phyloP scores from a whole-genome alignment of 2,113 vertebrate species.

The Boulengerochromis microlepis region DNA sequence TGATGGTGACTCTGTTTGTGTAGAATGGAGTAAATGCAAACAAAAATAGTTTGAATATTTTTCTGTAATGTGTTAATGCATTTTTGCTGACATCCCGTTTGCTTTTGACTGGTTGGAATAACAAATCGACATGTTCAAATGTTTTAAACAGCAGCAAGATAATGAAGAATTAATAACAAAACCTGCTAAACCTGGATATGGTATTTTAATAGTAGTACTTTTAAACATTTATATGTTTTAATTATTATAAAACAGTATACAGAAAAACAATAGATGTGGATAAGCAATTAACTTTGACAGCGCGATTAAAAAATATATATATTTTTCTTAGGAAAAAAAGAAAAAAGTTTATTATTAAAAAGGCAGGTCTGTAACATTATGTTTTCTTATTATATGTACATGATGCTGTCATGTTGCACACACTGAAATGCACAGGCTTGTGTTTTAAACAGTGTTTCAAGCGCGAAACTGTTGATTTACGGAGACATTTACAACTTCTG shows the following conservation, averaged over 20 bases:
- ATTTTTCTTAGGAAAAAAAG: not conserved
- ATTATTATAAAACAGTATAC: not conserved
- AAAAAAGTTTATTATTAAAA: not conserved
- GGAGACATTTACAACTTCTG: not conserved
- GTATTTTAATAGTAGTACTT: not conserved
- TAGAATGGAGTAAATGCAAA: not conserved
- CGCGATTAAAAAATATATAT: rapidly evolving
- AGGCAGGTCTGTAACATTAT: not conserved
- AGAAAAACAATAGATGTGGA: not conserved
- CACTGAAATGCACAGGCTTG: not conserved
- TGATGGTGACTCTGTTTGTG: not conserved
- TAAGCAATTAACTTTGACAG: not conserved
- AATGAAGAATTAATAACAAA: not conserved
- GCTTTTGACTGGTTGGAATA: not conserved
- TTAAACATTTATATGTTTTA: not conserved
- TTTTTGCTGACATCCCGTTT: not conserved
- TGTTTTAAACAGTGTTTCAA: not conserved
- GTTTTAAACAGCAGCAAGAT: not conserved
- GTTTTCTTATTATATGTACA: not conserved
- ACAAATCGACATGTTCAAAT: not conserved
- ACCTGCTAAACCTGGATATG: no score
- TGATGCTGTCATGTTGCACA: not conserved
- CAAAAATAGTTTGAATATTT: not conserved
- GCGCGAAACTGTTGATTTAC: not conserved
- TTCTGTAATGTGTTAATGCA: not conserved